Evolutionary conservation across 2,113 vertebrate genomes (phyloP).

Genomic region (Oenanthe oenanthe): DNA sequence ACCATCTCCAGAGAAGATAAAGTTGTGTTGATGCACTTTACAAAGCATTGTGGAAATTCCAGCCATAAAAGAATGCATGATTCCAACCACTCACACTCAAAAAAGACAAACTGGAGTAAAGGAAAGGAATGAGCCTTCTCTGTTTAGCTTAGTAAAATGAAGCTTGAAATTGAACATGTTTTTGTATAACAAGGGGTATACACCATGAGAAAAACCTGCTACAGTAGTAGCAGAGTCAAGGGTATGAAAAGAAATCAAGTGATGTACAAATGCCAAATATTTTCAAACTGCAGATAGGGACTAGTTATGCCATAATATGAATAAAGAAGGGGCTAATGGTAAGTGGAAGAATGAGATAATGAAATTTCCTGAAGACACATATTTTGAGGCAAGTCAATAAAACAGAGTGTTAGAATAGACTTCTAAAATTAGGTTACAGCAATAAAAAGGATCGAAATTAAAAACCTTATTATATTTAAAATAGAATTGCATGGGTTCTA

Average conservation of each 20-base stretch:
- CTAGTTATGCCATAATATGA: not conserved
- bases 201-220: not conserved
- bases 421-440: not conserved
- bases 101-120: not conserved
- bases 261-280: not conserved
- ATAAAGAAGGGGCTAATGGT: not conserved
- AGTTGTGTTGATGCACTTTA: not conserved
- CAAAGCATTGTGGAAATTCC: not conserved
- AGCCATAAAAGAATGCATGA: not conserved
- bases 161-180: not conserved
- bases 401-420: not conserved
- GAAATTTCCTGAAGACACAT: not conserved
- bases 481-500: not conserved
- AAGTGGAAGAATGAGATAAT: not conserved
- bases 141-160: not conserved
- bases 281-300: not conserved
- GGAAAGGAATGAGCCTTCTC: not conserved
- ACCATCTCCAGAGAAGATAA: not conserved
- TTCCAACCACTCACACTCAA: not conserved
- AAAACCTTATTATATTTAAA: not conserved
- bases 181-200: not conserved
- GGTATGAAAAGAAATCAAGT: not conserved
- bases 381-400: not conserved
- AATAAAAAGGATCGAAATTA: not conserved
- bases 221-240: not conserved